Evolutionary conservation across 2,113 vertebrate species (phyloP), one percentile per base, ranked within the genome.

Genomic region (Rhizomys pruinosus): DNA sequence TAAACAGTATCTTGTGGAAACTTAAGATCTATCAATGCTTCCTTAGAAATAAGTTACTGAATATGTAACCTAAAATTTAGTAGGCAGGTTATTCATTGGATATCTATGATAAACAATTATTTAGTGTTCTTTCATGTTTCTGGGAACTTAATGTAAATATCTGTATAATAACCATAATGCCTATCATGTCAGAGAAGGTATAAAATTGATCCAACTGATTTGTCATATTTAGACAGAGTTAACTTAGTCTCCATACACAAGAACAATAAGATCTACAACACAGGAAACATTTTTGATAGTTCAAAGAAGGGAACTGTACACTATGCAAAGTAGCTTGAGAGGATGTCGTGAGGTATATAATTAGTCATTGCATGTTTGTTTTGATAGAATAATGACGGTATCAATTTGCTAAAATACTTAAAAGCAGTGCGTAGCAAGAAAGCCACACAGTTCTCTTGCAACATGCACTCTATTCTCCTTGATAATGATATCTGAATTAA

Each of bases 331-430:
- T 89, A 93, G 87, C 93, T 95, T 10, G 8, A 76, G 82, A 86
- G 16, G 23, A 94, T 96, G 81, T 96, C 85, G 57, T 80, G 79
- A 92, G 82, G 90, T 91, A 13, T 95, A 73, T 97, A 97, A 97
- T 97, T 97, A 97, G 85, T 92, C 94, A 95, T 71, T 95, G 88
- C 92, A 80, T 93, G 94, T 93, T 97, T 96, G 94, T 96, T 96
- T 96, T 97, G 95, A 96, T 95, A 94, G 82, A 94, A 89, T 97
- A 96, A 97, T 93, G 74, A 85, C 76, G 76, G 25, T 85, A 95
- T 94, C 76, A 88, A 55, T 96, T 94, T 94, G 15, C 25, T 57
- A 34, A 81, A 90, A 71, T 90, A 82, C 10, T 89, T 94, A 74
- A 96, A 95, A 93, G 90, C 86, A 47, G 47, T 52, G 32, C 96